These are phyloP conservation scores for Lithophane semibrunnea DNA, from an alignment of 2,888 invertebrate species.

Conservation along the genomic window DNA sequence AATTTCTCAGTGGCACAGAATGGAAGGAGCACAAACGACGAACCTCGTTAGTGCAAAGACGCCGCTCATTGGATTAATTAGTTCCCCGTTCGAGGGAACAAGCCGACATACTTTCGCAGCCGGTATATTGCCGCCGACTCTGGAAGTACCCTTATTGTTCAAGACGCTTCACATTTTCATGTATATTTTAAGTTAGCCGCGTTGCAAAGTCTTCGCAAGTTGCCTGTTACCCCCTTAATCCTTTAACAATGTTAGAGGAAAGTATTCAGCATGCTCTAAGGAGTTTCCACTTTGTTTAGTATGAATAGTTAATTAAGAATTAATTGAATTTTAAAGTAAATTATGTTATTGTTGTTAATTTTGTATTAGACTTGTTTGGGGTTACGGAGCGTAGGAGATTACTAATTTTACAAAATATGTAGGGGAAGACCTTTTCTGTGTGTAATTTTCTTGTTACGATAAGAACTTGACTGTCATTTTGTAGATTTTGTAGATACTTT, in stretches of 20 bases:
- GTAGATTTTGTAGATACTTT: not conserved
- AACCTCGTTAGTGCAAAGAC: constrained; percentile 86
- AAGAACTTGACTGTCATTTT: not conserved
- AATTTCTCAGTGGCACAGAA: constrained; percentile 80
- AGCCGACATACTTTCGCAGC: constrained; percentile 80
- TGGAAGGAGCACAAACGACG: constrained; percentile 83
- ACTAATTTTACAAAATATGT: constrained; percentile 45
- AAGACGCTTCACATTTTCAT: constrained; percentile 80
- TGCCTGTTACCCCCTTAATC: constrained; percentile 78
- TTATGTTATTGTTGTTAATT: constrained; percentile 70
- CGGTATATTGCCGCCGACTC: constrained; percentile 71
- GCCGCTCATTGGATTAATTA: constrained; percentile 89
- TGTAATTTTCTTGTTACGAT: constrained; percentile 34
- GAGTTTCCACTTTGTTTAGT: constrained; percentile 76
- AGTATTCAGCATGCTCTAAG: constrained; percentile 78
- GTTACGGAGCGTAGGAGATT: constrained; percentile 33
- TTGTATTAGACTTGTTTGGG: constrained; percentile 58
- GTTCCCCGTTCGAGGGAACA: constrained; percentile 82
- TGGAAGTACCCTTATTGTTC: constrained; percentile 77
- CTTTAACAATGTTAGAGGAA: constrained; percentile 82
- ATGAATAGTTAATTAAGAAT: constrained; percentile 83
- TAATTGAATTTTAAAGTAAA: constrained; percentile 75
- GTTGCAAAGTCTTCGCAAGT: constrained; percentile 74
- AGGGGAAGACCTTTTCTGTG: constrained; percentile 25
- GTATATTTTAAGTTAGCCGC: constrained; percentile 81